Conservation (phyloP, 1,140 invertebrate genomes). For the Tyrophagus putrescentiae region DNA sequence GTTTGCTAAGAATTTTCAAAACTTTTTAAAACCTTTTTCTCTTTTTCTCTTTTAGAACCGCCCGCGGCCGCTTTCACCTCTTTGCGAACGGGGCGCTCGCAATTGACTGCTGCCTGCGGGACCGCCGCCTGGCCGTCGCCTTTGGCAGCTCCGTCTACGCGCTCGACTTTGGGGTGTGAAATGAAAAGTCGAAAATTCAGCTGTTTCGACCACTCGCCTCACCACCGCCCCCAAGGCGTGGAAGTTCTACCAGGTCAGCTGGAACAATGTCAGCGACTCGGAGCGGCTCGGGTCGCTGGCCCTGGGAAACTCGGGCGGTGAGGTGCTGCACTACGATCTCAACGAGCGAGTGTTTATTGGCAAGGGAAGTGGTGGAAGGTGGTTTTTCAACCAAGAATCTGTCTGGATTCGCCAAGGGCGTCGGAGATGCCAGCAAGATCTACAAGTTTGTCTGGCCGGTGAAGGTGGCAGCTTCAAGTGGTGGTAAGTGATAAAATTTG, state of each 20-base stretch:
- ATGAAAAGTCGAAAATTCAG: no score
- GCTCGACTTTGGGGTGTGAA: neutral
- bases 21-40: no score
- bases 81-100: conserved; percentile 11
- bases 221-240: conserved; percentile 7
- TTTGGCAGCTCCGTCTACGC: neutral
- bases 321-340: conserved; percentile 20
- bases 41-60: neutral
- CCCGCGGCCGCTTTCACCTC: neutral
- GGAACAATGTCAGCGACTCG: conserved; percentile 24
- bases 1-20: no score
- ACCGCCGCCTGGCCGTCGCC: neutral
- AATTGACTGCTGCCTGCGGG: conserved; percentile 1
- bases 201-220: neutral
- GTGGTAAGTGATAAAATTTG: neutral
- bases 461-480: neutral
- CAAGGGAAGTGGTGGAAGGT: neutral
- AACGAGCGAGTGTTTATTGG: neutral
- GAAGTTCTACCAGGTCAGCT: conserved; percentile 24
- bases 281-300: conserved; percentile 20
- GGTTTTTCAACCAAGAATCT: no score
- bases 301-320: conserved; percentile 19
- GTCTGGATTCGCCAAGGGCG: neutral
- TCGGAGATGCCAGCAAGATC: conserved; percentile 11
- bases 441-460: conserved; percentile 1